These are phyloP conservation scores for Taenioides sp. DNA, from an alignment of 2,797 vertebrate genomes.

Conservation along the genomic window DNA sequence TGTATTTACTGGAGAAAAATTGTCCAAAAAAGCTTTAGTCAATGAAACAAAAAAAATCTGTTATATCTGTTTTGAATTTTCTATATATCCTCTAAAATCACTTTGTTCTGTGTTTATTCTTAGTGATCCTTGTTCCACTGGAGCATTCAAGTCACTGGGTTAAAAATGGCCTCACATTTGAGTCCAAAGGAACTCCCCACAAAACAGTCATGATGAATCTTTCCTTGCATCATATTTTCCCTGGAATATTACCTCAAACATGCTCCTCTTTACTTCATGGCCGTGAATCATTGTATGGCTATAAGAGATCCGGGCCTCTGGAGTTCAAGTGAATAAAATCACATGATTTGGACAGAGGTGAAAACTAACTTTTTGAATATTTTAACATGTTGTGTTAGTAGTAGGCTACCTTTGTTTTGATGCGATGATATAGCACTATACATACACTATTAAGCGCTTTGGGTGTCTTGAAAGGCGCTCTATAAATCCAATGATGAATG, in stretches of 20 bases:
- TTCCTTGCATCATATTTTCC: not conserved
- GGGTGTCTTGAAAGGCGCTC: too few relatives aligned
- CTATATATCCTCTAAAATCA: not conserved
- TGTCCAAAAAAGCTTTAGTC: not conserved
- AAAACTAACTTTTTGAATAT: too few relatives aligned
- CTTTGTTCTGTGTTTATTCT: not conserved
- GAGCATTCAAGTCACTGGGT: not conserved
- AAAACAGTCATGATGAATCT: not conserved
- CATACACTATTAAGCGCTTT: too few relatives aligned
- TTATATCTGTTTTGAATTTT: too few relatives aligned
- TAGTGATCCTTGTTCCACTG: not conserved
- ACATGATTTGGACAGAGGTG: not conserved
- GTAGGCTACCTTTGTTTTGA: too few relatives aligned
- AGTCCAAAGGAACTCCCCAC: not conserved
- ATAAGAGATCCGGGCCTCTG: too few relatives aligned
- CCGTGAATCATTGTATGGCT: conserved; percentile 27
- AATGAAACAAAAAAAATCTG: too few relatives aligned
- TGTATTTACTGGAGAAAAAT: not conserved
- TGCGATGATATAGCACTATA: too few relatives aligned
- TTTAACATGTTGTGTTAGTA: too few relatives aligned
- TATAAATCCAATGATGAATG: too few relatives aligned
- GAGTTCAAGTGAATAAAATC: too few relatives aligned
- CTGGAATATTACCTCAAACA: not conserved
- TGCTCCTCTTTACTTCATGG: conserved; percentile 4
- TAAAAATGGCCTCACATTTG: not conserved